Evolutionary conservation across 2,888 invertebrate species (phyloP), one percentile per base, ranked within the genome.

Genomic region (Hermaeophaga mercurialis): DNA sequence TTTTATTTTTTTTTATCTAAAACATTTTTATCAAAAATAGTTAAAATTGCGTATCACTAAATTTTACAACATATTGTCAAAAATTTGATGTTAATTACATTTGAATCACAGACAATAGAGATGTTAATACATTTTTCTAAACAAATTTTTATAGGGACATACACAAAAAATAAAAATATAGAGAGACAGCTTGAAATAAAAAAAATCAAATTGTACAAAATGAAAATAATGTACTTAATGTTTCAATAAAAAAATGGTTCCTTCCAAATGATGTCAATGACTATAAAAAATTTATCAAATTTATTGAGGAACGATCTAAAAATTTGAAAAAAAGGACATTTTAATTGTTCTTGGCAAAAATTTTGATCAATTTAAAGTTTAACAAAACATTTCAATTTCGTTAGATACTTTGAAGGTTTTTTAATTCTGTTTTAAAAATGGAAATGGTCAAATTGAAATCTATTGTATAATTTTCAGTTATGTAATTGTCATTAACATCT

Each of bases 21-120:
- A 57, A 24, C 24, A 43, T 24, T 48, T 45, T 53, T 64, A 62
- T 63, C 65, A 65, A 65, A 65, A 67, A 65, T 66, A 65, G 57
- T 60, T 48, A 56, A 56, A 47, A 43, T 54, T 38, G 48, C 58
- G 60, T 65, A 66, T 66, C 62, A 64, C 64, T 54, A 59, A 56
- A 22, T 48, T 60, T 56, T 48, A 58, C 58, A 54, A 52, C 46
- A 56, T 63, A 61, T 66, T 61, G 59, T 61, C 62, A 59, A 59
- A 50, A 50, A 49, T 48, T 57, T 59, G 57, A 54, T 57, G 63
- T 59, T 65, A 64, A 61, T 63, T 65, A 63, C 60, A 64, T 62
- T 65, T 68, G 68, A 71, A 72, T 72, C 72, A 72, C 72, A 72
- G 72, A 71, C 70, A 68, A 66, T 52, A 18, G 22, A 43, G 43